phyloP scores from a whole-genome alignment of 2,797 vertebrate species.

The Sebastes alutus region DNA sequence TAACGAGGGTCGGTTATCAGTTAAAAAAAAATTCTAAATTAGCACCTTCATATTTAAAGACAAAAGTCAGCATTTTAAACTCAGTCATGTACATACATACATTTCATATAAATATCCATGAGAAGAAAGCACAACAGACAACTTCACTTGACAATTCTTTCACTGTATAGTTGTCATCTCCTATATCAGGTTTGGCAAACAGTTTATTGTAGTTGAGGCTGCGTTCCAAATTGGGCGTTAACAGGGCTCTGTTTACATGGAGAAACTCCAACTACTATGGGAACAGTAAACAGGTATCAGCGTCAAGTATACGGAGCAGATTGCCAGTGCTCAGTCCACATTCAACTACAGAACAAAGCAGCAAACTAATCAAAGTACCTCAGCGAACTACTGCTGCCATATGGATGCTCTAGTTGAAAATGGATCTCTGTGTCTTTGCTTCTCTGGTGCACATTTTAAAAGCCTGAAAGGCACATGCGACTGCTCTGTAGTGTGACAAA shows the following conservation, averaged over 20 bases:
- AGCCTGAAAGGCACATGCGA: constrained; percentile 24
- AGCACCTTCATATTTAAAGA: not conserved
- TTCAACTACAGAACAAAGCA: not conserved
- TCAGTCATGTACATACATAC: not conserved
- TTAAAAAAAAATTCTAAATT: too few relatives aligned
- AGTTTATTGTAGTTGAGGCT: not conserved
- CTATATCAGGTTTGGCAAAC: not conserved
- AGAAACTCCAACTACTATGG: not conserved
- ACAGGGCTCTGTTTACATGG: not conserved
- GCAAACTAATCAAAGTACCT: not conserved
- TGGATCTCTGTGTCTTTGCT: not conserved
- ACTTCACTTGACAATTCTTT: too few relatives aligned
- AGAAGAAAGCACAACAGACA: not conserved
- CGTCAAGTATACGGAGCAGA: not conserved
- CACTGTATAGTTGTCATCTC: not conserved
- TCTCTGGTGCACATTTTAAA: constrained; percentile 10
- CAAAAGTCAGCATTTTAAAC: not conserved
- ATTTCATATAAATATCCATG: too few relatives aligned
- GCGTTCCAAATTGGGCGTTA: not conserved
- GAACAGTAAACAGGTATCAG: not conserved
- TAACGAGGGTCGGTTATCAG: too few relatives aligned
- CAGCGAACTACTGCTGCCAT: not conserved
- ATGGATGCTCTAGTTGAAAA: not conserved
- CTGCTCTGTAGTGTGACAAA: constrained; percentile 28
- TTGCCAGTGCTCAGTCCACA: not conserved